These are phyloP conservation scores for Sebastes steindachneri DNA, from an alignment of 2,797 vertebrate species.

Conservation along the genomic window DNA sequence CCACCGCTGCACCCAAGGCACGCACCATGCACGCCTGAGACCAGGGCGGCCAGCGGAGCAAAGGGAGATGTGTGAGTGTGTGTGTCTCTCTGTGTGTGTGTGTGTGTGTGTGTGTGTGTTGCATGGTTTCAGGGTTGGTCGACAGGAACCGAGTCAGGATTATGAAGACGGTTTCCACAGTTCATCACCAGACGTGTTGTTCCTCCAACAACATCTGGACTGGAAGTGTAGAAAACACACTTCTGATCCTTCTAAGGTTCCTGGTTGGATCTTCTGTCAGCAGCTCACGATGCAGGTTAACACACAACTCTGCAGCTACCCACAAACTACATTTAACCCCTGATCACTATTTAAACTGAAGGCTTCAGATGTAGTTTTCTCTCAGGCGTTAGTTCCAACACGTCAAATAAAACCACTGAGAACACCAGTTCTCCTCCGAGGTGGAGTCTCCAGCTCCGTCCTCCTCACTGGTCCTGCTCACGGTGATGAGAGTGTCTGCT, in stretches of 20 bases:
- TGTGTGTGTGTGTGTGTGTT: constrained; percentile 12
- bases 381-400: neutral
- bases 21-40: constrained; percentile 58
- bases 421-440: neutral
- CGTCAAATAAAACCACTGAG: neutral
- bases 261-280: neutral
- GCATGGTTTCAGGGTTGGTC: neutral
- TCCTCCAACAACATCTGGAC: neutral
- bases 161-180: neutral
- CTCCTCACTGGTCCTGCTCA: neutral
- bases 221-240: neutral
- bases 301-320: neutral
- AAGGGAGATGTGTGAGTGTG: neutral
- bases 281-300: neutral
- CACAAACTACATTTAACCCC: neutral
- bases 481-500: neutral
- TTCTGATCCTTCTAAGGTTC: neutral
- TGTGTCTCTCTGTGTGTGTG: neutral
- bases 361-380: constrained; percentile 10
- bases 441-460: neutral
- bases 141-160: constrained; percentile 8
- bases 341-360: neutral
- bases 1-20: constrained; percentile 47
- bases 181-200: neutral
- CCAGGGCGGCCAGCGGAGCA: neutral